phyloP scores from a whole-genome alignment of 2,888 invertebrate genomes.

The Polyploca ridens region DNA sequence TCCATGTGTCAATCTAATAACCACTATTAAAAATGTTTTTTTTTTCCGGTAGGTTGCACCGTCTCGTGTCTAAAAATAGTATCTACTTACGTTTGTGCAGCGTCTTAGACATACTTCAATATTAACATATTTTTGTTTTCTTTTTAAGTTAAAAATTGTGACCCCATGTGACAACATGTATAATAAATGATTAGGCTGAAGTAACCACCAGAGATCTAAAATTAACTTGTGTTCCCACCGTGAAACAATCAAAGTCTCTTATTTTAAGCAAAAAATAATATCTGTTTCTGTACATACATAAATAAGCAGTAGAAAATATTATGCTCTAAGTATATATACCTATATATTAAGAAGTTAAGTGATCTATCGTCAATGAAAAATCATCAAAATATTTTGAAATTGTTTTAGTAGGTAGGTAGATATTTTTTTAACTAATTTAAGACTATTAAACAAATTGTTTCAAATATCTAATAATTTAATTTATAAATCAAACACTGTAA shows the following conservation, averaged over 20 bases:
- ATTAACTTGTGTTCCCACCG: slow-evolving; percentile 79
- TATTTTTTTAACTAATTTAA: slow-evolving; percentile 4
- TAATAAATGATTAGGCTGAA: slow-evolving; percentile 61
- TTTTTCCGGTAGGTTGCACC: too few species aligned
- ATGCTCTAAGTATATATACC: slow-evolving; percentile 35
- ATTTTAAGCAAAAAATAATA: slow-evolving; percentile 57
- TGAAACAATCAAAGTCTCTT: slow-evolving; percentile 75
- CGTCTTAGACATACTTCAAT: too few species aligned
- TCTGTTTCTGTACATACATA: slow-evolving; percentile 60
- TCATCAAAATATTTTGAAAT: background rate
- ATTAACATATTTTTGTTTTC: background rate
- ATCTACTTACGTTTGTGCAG: background rate
- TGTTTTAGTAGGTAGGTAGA: background rate
- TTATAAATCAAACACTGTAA: background rate
- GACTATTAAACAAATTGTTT: background rate
- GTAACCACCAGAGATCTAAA: slow-evolving; percentile 76
- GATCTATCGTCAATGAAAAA: background rate
- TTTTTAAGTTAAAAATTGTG: slow-evolving; percentile 33
- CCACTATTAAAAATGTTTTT: too few species aligned
- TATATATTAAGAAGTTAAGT: slow-evolving; percentile 34
- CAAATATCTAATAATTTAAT: background rate
- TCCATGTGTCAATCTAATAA: too few species aligned
- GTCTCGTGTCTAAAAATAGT: too few species aligned
- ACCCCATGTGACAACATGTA: slow-evolving; percentile 25
- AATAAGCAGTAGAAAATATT: slow-evolving; percentile 56